phyloP scores from a whole-genome alignment of 2,888 invertebrate species.

The Macaria liturata region DNA sequence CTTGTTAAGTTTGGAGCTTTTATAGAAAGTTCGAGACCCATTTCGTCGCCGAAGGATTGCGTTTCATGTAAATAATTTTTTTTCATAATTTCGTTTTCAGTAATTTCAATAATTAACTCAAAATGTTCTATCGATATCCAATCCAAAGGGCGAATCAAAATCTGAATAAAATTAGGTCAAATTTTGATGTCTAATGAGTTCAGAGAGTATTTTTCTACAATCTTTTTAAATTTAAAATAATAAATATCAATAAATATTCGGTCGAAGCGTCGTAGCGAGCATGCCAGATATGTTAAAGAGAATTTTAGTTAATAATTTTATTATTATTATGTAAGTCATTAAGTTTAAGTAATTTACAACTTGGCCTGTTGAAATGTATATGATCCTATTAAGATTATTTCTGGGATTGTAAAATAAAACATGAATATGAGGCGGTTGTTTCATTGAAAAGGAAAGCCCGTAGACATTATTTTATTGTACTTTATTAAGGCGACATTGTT shows the following conservation, averaged over 20 bases:
- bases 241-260: constrained; percentile 76
- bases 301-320: constrained; percentile 83
- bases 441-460: constrained; percentile 40
- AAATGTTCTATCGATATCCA: constrained; percentile 42
- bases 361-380: constrained; percentile 83
- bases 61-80: constrained; percentile 26
- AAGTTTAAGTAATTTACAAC: constrained; percentile 84
- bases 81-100: constrained; percentile 29
- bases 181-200: constrained; percentile 70
- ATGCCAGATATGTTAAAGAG: constrained; percentile 82
- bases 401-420: constrained; percentile 83
- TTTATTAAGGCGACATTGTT: neutral
- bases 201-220: constrained; percentile 82
- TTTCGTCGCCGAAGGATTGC: constrained; percentile 19
- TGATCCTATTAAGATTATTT: constrained; percentile 83
- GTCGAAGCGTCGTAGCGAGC: constrained; percentile 77
- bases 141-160: constrained; percentile 64
- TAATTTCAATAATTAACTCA: constrained; percentile 73
- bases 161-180: constrained; percentile 63
- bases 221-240: constrained; percentile 72
- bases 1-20: constrained; percentile 32
- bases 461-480: constrained; percentile 3
- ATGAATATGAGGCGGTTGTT: constrained; percentile 60
- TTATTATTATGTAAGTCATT: constrained; percentile 82
- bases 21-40: constrained; percentile 26